A percentile compares a stretch with the other conserved stretches of the same genome.
Evolutionary conservation across 2,797 vertebrate species (phyloP).

Genomic region (Lutra lutra): DNA sequence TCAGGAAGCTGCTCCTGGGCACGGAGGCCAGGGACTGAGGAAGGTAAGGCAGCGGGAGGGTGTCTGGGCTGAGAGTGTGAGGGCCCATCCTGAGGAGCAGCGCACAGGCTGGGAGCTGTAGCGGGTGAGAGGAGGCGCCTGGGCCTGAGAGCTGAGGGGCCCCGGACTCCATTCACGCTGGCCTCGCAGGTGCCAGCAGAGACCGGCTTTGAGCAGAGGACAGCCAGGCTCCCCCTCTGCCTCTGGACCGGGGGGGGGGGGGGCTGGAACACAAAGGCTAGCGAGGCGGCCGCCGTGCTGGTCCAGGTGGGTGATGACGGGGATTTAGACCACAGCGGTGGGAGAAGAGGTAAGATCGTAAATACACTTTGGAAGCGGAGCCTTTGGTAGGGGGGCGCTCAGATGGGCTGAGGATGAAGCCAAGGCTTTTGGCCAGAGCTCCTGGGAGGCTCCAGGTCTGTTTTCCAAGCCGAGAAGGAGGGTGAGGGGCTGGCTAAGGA

Average conservation of each 20-base stretch:
- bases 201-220: neutral
- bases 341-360: neutral
- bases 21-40: neutral
- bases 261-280: too few species aligned
- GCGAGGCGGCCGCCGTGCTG: too few species aligned
- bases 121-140: neutral
- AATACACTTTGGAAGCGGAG: neutral
- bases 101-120: accelerated
- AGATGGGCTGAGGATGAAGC: neutral
- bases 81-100: neutral
- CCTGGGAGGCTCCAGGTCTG: neutral
- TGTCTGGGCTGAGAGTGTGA: neutral
- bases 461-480: neutral
- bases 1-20: too few species aligned
- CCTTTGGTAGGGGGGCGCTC: neutral
- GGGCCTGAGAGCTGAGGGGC: neutral
- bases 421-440: neutral
- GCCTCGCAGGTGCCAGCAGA: neutral
- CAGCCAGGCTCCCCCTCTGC: neutral
- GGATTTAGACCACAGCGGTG: too few species aligned
- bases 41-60: neutral
- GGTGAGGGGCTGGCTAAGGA: neutral
- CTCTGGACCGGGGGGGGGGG: accelerated
- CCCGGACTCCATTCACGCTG: neutral
- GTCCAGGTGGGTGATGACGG: too few species aligned